Base-by-base conservation (phyloP, 2,888 invertebrate genomes). In the Drosophila heteroneura region DNA sequence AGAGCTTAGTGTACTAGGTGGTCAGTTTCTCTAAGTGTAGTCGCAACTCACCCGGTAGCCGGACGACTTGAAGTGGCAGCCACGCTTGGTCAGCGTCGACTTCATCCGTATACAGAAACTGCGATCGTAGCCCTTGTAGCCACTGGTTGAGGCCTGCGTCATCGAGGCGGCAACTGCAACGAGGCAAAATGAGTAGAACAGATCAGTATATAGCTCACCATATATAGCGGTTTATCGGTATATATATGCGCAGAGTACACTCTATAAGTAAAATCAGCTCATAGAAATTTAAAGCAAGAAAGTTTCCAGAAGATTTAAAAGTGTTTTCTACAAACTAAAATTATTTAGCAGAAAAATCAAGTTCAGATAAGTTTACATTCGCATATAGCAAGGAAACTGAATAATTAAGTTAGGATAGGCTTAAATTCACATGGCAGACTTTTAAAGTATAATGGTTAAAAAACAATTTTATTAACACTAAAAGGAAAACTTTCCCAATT, bases 41-140 rank as follows among this genome's bases (percentile, higher is more conserved):
- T 4, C 30, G 39, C 41, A 58, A 94, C 97, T 96, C 95, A 98
- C 98, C 95, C 98, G 95, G 94, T 98, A 98, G 93, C 98, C 98
- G 79, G 98, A 98, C 47, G 98, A 98, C 94, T 98, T 98, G 94
- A 98, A 98, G 94, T 98, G 98, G 93, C 99, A 99, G 71, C 99
- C 99, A 91, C 99, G 95, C 94, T 99, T 99, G 59, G 99, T 99
- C 75, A 99, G 95, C 0, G 99, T 99, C 65, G 99, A 99, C 93
- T 99, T 99, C 99, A 99, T 99, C 82, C 99, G 95, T 58, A 99
- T 95, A 94, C 99, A 99, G 94, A 98, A 98, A 52, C 98, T 97
- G 91, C 98, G 94, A 91, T 98, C 98, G 94, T 97, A 96, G 47
- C 98, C 98, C 92, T 97, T 96, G 94, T 96, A 98, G 78, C 95